Evolutionary conservation across 2,888 invertebrate genomes (phyloP).

Genomic region (Platycnemis pennipes): DNA sequence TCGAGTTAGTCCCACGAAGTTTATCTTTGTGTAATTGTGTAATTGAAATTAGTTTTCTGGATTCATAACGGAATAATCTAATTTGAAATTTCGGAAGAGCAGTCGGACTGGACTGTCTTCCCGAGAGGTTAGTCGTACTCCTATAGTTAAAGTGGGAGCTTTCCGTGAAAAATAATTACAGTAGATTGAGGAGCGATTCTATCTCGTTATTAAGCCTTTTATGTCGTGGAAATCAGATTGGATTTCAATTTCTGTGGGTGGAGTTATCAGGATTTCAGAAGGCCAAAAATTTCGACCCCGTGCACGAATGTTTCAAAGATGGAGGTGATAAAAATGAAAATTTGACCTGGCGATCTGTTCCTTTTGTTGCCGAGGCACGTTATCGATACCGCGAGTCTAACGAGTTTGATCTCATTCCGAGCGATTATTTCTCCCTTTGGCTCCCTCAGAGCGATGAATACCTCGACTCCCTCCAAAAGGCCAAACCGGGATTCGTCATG

Average conservation of each 20-base stretch:
- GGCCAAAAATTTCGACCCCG: neutral
- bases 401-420: neutral
- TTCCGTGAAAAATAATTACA: neutral
- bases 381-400: neutral
- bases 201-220: neutral
- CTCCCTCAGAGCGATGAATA: neutral
- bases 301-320: neutral
- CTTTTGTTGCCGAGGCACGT: neutral
- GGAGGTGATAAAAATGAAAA: neutral
- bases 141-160: neutral
- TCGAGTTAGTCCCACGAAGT: too few species aligned
- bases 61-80: too few species aligned
- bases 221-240: conserved; percentile 9
- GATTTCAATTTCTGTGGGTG: neutral
- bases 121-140: neutral
- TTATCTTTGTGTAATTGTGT: too few species aligned
- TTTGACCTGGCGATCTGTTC: neutral
- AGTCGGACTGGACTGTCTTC: too few species aligned
- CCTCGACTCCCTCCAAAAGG: neutral
- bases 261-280: neutral
- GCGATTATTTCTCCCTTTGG: neutral
- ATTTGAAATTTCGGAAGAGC: too few species aligned
- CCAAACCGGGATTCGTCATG: neutral
- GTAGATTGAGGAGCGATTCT: neutral
- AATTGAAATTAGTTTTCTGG: too few species aligned